These are phyloP conservation scores for Cacajao melanocephalus DNA, from an alignment of 2,797 vertebrate species.

Conservation along the genomic window DNA sequence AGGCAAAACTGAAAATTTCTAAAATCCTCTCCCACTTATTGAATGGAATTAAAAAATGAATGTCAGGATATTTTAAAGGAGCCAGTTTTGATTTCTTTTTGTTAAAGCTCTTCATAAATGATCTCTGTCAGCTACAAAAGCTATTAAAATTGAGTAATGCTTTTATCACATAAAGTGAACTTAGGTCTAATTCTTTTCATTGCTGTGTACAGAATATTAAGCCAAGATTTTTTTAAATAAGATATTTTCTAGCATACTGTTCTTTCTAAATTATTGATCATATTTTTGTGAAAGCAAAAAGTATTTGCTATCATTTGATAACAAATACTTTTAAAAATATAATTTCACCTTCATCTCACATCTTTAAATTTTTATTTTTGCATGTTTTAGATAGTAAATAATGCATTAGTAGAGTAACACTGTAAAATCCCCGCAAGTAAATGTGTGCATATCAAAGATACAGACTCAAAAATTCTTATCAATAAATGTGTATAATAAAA, in stretches of 20 bases:
- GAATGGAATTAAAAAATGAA: neutral
- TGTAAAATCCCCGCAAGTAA: neutral
- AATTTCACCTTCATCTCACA: neutral
- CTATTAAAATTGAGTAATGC: neutral
- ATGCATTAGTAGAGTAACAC: neutral
- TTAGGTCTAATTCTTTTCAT: neutral
- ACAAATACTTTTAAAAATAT: neutral
- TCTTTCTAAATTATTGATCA: slow-evolving; percentile 7
- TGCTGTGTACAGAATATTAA: neutral
- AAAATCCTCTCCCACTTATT: neutral
- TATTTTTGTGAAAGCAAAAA: neutral
- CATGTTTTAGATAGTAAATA: neutral
- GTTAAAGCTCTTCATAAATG: neutral
- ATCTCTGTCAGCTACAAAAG: neutral
- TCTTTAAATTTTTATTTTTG: neutral
- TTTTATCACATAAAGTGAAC: neutral
- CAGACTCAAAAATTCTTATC: neutral
- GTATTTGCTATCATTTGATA: neutral
- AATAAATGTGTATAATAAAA: neutral
- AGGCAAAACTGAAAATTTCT: neutral
- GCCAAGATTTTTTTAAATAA: neutral
- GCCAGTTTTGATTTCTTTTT: neutral
- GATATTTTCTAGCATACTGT: neutral
- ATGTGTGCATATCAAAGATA: neutral
- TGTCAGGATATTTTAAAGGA: neutral